Evolutionary conservation across 1,140 invertebrate species (phyloP).

Genomic region (Paracyclopina nana): DNA sequence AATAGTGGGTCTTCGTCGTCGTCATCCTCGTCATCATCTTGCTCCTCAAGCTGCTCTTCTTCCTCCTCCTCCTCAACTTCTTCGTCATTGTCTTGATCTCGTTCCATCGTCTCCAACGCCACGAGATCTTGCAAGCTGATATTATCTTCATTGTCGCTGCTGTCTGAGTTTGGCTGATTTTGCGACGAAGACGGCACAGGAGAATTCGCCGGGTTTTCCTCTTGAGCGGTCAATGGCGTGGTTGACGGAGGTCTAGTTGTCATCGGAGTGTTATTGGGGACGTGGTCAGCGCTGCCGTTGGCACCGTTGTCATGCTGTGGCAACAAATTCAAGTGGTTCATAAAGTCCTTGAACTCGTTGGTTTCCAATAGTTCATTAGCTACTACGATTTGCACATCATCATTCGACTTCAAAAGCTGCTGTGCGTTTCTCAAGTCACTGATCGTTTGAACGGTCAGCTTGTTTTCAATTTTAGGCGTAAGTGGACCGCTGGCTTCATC

Average conservation of each 20-base stretch:
- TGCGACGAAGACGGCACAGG: not conserved
- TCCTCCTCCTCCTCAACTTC: not conserved
- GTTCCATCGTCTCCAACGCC: slow-evolving; percentile 9
- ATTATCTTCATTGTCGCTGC: slow-evolving; percentile 3
- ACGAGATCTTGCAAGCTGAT: slow-evolving; percentile 11
- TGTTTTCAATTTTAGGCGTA: no score
- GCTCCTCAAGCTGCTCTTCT: no score
- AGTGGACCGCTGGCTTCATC: no score
- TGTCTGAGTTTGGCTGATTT: not conserved
- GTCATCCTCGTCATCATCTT: not conserved
- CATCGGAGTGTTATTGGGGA: not conserved
- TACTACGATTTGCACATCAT: not conserved
- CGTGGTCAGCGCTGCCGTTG: not conserved
- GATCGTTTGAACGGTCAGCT: not conserved
- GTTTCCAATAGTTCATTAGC: not conserved
- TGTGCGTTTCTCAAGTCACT: not conserved
- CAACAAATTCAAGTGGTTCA: not conserved
- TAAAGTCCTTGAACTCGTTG: not conserved
- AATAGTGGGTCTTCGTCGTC: not conserved
- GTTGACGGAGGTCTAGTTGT: not conserved
- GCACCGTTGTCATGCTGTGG: not conserved
- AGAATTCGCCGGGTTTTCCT: not conserved
- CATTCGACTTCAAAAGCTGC: not conserved
- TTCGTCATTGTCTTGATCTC: not conserved
- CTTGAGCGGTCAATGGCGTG: not conserved